Evolutionary conservation across 2,113 vertebrate species (phyloP), one percentile per base, ranked within the genome.

Genomic region (Rhinoderma darwinii): DNA sequence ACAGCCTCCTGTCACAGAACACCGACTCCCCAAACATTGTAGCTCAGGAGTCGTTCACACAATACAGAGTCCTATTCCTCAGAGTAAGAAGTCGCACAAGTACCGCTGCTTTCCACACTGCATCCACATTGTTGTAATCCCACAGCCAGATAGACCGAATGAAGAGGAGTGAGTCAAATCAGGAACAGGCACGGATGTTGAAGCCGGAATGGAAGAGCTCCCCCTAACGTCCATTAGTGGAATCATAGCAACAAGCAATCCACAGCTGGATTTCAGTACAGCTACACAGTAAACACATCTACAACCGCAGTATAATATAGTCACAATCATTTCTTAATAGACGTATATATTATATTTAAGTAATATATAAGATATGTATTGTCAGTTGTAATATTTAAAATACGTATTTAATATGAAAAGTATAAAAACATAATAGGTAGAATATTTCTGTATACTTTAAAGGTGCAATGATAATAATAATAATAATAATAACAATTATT

Each of bases 11-110:
- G 90, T 96, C 94, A 88, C 94, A 89, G 90, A 95, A 92, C 88
- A 95, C 95, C 12, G 94, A 93, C 92, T 96, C 94, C n/a, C 92
- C 95, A 95, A 96, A 95, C 84, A 91, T 91, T 43, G 68, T 35
- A 70, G 87, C 17, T 27, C 14, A 32, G 54, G 4, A 37, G 35
- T 50, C 66, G 35, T 82, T 50, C 78, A 47, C 37, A 35, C 37
- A 5, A 30, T 27, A 30, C 4, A 3, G 9, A 17, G 44, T 82
- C 41, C 14, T 32, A 66, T 1, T 70, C 35, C 68, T 72, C 15
- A 72, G 5, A 37, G 32, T 6, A 20, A 70, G 8, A 72, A 72
- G 27, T 22, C 44, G 32, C 61, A 70, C 44, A 41, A 35, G 61
- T 43, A 32, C 30, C 41, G 63, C 43, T 18, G 44, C 75, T 39